These are phyloP conservation scores for Hydrozoanthus tunicans DNA, from an alignment of 64 coral and sea anemone species.

Conservation along the genomic window DNA sequence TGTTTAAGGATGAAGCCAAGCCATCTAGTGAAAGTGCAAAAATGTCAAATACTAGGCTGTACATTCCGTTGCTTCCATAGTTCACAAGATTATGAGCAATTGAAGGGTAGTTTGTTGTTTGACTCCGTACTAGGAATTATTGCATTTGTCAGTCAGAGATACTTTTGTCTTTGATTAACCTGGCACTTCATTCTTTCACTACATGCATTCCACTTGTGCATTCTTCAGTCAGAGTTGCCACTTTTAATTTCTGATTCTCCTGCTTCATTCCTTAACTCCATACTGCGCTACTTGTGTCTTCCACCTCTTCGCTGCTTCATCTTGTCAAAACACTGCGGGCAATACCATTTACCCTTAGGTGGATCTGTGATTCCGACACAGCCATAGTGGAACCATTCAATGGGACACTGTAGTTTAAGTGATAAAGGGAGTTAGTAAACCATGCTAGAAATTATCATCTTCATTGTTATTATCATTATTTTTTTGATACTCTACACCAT, in stretches of 20 bases:
- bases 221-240: neutral
- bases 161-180: neutral
- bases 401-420: constrained; percentile 69
- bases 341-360: constrained; percentile 99
- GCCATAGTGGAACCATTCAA: constrained; percentile 98
- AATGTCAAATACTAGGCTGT: too few relatives aligned
- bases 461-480: too few relatives aligned
- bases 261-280: neutral
- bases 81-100: neutral
- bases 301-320: constrained; percentile 83
- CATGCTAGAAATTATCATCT: too few relatives aligned
- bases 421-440: neutral
- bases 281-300: constrained; percentile 59
- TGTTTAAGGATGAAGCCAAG: too few relatives aligned
- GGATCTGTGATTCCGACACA: constrained; percentile 91
- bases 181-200: neutral
- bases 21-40: too few relatives aligned
- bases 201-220: neutral
- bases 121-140: neutral
- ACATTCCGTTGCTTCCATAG: neutral
- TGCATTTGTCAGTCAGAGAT: neutral
- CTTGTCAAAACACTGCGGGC: constrained; percentile 84
- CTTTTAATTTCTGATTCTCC: too few relatives aligned
- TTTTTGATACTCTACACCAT: too few relatives aligned
- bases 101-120: neutral